phyloP scores from a whole-genome alignment of 2,113 vertebrate genomes.

The Hystrix cristata region DNA sequence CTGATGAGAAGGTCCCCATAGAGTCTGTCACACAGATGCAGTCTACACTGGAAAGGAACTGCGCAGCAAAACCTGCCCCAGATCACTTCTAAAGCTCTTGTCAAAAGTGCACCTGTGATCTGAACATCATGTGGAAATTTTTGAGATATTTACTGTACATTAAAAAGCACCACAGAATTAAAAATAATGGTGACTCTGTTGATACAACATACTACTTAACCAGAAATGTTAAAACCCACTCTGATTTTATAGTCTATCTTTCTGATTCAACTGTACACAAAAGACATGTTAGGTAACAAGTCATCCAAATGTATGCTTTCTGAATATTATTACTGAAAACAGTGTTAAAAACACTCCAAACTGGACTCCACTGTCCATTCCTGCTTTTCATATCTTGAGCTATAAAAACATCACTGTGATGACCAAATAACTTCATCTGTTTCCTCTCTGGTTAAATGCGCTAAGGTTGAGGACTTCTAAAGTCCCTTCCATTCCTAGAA shows the following conservation, averaged over 20 bases:
- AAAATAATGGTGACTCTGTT: background rate
- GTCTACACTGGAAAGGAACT: background rate
- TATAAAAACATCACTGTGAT: background rate
- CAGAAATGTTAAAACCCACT: background rate
- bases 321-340: background rate
- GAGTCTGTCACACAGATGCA: accelerated
- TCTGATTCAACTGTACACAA: background rate
- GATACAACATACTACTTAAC: background rate
- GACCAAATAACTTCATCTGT: background rate
- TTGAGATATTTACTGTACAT: background rate
- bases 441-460: background rate
- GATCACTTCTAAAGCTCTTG: background rate
- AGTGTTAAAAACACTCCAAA: background rate
- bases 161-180: background rate
- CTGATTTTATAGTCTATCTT: background rate
- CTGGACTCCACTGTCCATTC: background rate
- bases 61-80: accelerated
- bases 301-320: background rate
- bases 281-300: background rate
- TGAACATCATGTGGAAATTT: background rate
- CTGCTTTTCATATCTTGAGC: background rate
- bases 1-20: accelerated
- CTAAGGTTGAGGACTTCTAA: background rate
- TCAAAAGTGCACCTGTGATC: background rate
- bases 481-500: slow-evolving; percentile 36